Conservation (phyloP, 2,888 invertebrate species). For the Aphidius colemani region DNA sequence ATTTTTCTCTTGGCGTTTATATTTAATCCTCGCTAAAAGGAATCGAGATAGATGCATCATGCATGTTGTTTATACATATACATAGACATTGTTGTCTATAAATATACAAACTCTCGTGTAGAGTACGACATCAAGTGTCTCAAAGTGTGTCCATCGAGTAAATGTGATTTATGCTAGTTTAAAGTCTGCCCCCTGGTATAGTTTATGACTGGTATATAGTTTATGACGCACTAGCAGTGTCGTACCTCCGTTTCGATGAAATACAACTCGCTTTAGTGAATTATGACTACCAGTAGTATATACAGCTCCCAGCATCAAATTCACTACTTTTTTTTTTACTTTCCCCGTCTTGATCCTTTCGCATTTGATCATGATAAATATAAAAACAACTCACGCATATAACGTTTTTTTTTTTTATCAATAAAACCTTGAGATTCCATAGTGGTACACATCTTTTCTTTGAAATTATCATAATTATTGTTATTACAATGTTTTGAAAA, state of each 20-base stretch:
- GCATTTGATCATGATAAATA: too few relatives aligned
- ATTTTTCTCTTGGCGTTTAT: background rate
- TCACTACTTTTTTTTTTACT: too few relatives aligned
- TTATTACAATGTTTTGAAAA: background rate
- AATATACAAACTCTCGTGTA: constrained; percentile 11
- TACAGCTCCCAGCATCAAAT: too few relatives aligned
- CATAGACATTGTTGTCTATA: constrained; percentile 1
- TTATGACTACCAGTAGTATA: constrained; percentile 24
- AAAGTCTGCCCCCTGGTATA: constrained; percentile 41
- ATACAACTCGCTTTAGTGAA: constrained; percentile 39
- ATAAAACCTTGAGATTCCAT: background rate
- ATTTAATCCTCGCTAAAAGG: constrained; percentile 8
- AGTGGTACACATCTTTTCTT: too few relatives aligned
- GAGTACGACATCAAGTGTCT: constrained; percentile 30
- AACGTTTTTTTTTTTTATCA: background rate
- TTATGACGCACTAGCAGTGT: constrained; percentile 30
- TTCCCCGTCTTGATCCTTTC: too few relatives aligned
- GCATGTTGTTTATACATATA: too few relatives aligned
- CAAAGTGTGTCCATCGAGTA: constrained; percentile 30
- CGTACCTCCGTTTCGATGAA: constrained; percentile 40
- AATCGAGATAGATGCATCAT: background rate
- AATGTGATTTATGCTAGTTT: constrained; percentile 47
- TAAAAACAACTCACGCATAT: background rate
- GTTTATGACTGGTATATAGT: constrained; percentile 37
- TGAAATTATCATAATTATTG: background rate